Percentiles rank a stretch among this genome's conserved stretches.
Evolutionary conservation across 2,888 invertebrate species (phyloP).

Genomic region (Polyploca ridens): DNA sequence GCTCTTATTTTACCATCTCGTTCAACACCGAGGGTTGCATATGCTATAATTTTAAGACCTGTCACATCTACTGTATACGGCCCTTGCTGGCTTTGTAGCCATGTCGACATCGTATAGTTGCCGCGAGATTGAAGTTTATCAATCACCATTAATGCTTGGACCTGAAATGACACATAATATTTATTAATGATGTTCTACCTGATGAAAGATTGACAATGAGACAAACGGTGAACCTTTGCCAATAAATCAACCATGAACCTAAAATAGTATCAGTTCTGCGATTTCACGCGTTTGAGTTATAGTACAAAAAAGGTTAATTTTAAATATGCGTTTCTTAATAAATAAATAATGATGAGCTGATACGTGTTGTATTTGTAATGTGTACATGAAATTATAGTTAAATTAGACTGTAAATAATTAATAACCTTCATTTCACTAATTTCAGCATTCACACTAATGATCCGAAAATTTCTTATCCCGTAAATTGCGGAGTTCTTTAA

Average conservation of each 20-base stretch:
- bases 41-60: constrained; percentile 87
- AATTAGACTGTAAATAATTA: neutral
- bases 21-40: constrained; percentile 89
- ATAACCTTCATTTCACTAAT: constrained; percentile 89
- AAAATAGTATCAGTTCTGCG: too few relatives aligned
- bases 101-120: constrained; percentile 89
- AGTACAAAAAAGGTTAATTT: too few relatives aligned
- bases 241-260: too few relatives aligned
- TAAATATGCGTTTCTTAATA: too few relatives aligned
- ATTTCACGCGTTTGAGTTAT: too few relatives aligned
- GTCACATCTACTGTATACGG: constrained; percentile 91
- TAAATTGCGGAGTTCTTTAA: constrained; percentile 89
- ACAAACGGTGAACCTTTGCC: too few relatives aligned
- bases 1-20: constrained; percentile 90
- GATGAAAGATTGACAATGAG: too few relatives aligned
- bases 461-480: constrained; percentile 91
- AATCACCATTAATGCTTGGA: constrained; percentile 88
- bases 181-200: too few relatives aligned
- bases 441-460: constrained; percentile 88
- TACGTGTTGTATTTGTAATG: too few relatives aligned
- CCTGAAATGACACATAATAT: constrained; percentile 77
- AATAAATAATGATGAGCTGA: too few relatives aligned
- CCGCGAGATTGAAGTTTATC: constrained; percentile 89
- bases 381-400: too few relatives aligned
- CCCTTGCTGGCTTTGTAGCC: constrained; percentile 87